phyloP scores from a whole-genome alignment of 2,113 vertebrate species.

The Pantherophis guttatus region DNA sequence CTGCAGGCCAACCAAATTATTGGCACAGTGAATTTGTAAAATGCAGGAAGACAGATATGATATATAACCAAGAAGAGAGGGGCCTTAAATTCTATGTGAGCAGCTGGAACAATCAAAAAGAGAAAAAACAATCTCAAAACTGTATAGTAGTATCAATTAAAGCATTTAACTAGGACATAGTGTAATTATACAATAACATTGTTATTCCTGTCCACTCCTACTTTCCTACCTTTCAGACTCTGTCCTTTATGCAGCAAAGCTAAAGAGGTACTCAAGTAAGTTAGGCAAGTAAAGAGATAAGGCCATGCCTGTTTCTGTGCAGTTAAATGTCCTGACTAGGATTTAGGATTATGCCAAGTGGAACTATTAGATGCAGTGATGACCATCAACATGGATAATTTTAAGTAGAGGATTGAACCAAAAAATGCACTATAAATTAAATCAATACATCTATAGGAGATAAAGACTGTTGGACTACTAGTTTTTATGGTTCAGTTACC shows the following conservation, averaged over 20 bases:
- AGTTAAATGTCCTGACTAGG: background rate
- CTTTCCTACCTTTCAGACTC: background rate
- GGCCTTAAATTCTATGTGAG: background rate
- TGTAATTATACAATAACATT: background rate
- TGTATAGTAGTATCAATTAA: background rate
- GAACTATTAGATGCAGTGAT: background rate
- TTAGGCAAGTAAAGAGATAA: background rate
- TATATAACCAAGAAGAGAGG: background rate
- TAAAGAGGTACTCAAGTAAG: background rate
- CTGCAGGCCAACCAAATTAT: rapidly evolving
- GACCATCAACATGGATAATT: background rate
- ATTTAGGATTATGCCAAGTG: background rate
- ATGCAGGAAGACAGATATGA: too few relatives aligned
- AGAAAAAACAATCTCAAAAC: background rate
- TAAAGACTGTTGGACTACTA: background rate
- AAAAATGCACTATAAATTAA: background rate
- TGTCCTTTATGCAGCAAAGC: background rate
- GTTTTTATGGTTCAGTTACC: background rate
- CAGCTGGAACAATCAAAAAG: background rate
- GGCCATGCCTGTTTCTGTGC: background rate
- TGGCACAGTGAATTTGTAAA: background rate
- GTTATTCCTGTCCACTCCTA: background rate
- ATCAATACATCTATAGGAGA: background rate
- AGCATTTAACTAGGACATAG: background rate
- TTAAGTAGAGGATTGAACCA: background rate